These are phyloP conservation scores for Diprion similis DNA, from an alignment of 1,140 invertebrate species.

Conservation along the genomic window DNA sequence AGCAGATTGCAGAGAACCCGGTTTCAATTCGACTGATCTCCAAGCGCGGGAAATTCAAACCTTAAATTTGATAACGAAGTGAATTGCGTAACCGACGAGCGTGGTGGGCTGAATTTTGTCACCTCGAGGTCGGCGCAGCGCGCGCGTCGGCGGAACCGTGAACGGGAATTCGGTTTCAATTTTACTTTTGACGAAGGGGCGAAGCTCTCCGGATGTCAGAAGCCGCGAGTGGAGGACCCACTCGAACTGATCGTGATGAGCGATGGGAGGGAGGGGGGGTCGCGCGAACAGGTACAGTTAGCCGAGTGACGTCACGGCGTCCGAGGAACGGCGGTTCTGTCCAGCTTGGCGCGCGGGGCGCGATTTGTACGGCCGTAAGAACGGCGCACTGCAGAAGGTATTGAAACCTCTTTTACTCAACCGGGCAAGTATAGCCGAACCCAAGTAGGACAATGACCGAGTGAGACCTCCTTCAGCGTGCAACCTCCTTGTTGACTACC, in stretches of 20 bases:
- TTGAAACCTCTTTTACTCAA: slow-evolving; percentile 6
- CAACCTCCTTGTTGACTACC: slow-evolving; percentile 14
- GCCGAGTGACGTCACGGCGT: slow-evolving; percentile 46
- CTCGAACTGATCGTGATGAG: slow-evolving; percentile 21
- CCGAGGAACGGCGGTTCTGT: not conserved
- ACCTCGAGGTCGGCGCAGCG: no score
- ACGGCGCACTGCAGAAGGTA: not conserved
- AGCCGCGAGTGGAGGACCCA: slow-evolving; percentile 27
- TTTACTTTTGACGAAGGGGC: slow-evolving; percentile 55
- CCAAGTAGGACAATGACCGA: slow-evolving; percentile 61
- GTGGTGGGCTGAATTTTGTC: no score
- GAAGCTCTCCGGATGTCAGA: not conserved
- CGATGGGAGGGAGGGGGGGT: not conserved
- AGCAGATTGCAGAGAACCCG: no score
- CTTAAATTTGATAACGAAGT: no score
- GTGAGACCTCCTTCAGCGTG: slow-evolving; percentile 59
- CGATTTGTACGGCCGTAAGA: no score
- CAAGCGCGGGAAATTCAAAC: no score
- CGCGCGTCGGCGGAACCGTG: no score
- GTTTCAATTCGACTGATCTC: no score
- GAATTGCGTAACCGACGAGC: no score
- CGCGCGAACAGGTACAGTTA: slow-evolving; percentile 48
- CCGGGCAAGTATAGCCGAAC: slow-evolving; percentile 18
- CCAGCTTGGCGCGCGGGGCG: not conserved
- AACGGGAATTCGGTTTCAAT: slow-evolving; percentile 56